phyloP scores from a whole-genome alignment of 2,797 vertebrate species.

The Mus spretus region DNA sequence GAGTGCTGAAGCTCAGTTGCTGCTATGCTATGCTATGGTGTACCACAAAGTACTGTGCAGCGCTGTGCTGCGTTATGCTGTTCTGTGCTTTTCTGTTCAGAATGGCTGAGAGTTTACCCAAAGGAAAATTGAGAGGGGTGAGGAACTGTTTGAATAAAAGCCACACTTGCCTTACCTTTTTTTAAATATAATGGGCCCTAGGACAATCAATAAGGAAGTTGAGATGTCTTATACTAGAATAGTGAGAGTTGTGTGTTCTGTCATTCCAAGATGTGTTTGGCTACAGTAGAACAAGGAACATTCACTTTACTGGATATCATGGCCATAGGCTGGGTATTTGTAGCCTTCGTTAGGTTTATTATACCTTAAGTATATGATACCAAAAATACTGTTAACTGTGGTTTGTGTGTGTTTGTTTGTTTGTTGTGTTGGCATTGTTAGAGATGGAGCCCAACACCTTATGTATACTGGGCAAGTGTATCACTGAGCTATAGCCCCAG shows the following conservation, averaged over 20 bases:
- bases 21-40: neutral
- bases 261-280: neutral
- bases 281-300: neutral
- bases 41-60: neutral
- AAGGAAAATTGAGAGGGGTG: slow-evolving; percentile 26
- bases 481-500: neutral
- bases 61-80: neutral
- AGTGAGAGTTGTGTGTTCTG: neutral
- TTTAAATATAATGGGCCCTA: slow-evolving; percentile 5
- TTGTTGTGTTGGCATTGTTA: neutral
- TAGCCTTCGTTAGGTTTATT: slow-evolving; percentile 36
- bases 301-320: slow-evolving; percentile 29
- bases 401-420: slow-evolving; percentile 31
- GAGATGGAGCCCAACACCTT: neutral
- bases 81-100: slow-evolving; percentile 10
- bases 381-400: slow-evolving; percentile 58
- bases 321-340: slow-evolving; percentile 10
- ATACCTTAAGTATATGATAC: slow-evolving; percentile 52
- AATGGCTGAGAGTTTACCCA: slow-evolving; percentile 52
- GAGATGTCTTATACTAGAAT: neutral
- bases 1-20: neutral
- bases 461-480: neutral
- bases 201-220: slow-evolving; percentile 52
- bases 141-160: slow-evolving; percentile 61
- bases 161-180: slow-evolving; percentile 34